Percentiles rank a stretch among this genome's conserved stretches.
Evolutionary conservation across 2,113 vertebrate species (phyloP).

Genomic region (Sprattus sprattus): DNA sequence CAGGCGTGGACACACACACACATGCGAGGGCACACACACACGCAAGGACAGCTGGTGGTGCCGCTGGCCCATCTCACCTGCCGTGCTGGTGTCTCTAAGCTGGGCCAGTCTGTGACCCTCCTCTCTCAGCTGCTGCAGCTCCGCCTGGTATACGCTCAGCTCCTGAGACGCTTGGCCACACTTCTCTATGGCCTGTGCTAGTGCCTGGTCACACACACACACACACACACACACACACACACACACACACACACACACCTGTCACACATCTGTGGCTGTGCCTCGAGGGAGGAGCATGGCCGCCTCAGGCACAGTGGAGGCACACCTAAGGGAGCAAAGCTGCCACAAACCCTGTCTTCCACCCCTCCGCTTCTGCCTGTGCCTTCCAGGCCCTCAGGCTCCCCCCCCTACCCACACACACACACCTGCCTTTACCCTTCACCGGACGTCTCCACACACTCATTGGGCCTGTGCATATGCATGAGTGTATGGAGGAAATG

Average conservation of each 20-base stretch:
- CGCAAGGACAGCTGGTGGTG: neutral
- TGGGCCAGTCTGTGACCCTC: slow-evolving; percentile 58
- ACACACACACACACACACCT: slow-evolving; percentile 43
- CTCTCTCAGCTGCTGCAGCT: slow-evolving; percentile 58
- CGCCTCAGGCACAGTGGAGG: slow-evolving; percentile 61
- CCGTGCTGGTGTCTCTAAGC: slow-evolving; percentile 59
- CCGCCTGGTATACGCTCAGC: slow-evolving; percentile 61
- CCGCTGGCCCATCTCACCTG: slow-evolving; percentile 54
- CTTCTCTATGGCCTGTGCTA: slow-evolving; percentile 59
- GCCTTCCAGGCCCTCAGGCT: slow-evolving; percentile 54
- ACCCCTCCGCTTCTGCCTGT: neutral
- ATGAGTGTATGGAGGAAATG: slow-evolving; percentile 55
- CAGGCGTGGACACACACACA: neutral
- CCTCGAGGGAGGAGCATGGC: slow-evolving; percentile 59
- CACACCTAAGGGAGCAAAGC: slow-evolving; percentile 61
- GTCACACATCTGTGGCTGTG: slow-evolving; percentile 62
- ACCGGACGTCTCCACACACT: slow-evolving; percentile 51
- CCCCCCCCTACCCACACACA: slow-evolving; percentile 59
- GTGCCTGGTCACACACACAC: slow-evolving; percentile 57
- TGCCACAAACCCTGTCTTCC: slow-evolving; percentile 40
- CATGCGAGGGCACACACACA: neutral
- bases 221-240: slow-evolving; percentile 29
- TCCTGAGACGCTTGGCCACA: slow-evolving; percentile 61
- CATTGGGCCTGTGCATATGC: slow-evolving; percentile 20
- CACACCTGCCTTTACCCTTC: slow-evolving; percentile 47